Percentiles rank a stretch among this genome's conserved stretches.
phyloP scores from a whole-genome alignment of 2,113 vertebrate species.

The Menura novaehollandiae region DNA sequence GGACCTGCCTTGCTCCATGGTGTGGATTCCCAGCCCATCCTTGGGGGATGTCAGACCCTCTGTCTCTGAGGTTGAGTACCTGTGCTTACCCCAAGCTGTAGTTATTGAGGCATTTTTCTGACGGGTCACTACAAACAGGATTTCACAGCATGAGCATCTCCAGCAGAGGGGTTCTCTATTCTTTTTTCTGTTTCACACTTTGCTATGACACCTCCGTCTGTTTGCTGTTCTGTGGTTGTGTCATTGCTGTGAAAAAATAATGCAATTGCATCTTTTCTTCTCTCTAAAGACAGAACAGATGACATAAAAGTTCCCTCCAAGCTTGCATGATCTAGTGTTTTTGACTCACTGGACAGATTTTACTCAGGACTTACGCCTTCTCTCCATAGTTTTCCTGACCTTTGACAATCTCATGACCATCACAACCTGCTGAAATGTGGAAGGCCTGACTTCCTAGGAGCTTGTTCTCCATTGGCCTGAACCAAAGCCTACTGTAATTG shows the following conservation, averaged over 20 bases:
- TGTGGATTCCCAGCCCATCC: not conserved
- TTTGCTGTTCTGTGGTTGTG: not conserved
- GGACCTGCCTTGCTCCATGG: not conserved
- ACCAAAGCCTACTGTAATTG: not conserved
- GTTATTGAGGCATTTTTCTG: not conserved
- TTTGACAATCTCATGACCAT: not conserved
- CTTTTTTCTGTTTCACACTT: not conserved
- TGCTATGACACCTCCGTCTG: constrained; percentile 24
- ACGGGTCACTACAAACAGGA: not conserved
- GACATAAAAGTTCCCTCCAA: not conserved
- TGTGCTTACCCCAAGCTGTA: not conserved
- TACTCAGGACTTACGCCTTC: not conserved
- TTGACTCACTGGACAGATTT: not conserved
- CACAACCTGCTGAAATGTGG: not conserved
- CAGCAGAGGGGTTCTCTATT: not conserved
- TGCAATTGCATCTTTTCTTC: not conserved
- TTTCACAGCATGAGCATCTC: not conserved
- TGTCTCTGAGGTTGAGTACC: not conserved
- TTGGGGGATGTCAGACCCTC: not conserved
- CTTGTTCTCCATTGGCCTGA: not conserved
- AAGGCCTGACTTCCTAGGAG: not conserved
- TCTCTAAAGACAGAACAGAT: not conserved
- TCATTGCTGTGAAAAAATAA: not conserved
- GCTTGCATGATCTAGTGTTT: not conserved
- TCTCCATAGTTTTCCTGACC: not conserved